phyloP scores from a whole-genome alignment of 2,888 invertebrate species.

The Folsomia manolachei region DNA sequence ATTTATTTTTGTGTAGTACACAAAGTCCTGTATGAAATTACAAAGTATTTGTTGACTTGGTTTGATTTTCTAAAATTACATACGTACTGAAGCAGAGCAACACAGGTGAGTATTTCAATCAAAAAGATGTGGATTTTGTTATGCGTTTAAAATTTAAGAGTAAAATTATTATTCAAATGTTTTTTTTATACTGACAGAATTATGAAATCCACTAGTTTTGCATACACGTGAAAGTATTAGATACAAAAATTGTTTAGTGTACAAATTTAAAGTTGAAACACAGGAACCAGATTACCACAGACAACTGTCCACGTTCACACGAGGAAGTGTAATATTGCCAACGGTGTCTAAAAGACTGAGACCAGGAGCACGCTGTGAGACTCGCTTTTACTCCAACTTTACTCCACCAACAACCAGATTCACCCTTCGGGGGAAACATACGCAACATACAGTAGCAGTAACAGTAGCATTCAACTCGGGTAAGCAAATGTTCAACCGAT shows the following conservation, averaged over 20 bases:
- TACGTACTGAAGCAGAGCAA: too few species aligned
- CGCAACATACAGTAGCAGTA: neutral
- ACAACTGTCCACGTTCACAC: neutral
- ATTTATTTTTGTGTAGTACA: neutral
- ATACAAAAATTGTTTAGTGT: neutral
- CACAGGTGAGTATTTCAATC: too few species aligned
- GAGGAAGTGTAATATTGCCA: neutral
- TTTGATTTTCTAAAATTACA: too few species aligned
- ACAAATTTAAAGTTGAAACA: neutral
- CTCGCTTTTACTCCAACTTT: constrained; percentile 9
- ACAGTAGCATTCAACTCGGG: neutral
- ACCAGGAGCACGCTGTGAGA: neutral
- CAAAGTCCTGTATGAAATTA: too few species aligned
- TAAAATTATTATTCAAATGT: too few species aligned
- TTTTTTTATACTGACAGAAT: neutral
- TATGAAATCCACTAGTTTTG: too few species aligned
- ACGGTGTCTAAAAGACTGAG: neutral
- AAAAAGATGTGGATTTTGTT: too few species aligned
- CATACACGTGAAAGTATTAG: too few species aligned
- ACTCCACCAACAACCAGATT: neutral
- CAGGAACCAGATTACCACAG: neutral
- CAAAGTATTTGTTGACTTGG: too few species aligned
- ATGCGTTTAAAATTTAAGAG: too few species aligned
- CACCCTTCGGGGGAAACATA: neutral
- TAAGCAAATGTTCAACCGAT: neutral